A percentile compares a stretch with the other conserved stretches of the same genome.
Evolutionary conservation across 1,140 invertebrate species (phyloP).

Genomic region (Choristoneura fumiferana): DNA sequence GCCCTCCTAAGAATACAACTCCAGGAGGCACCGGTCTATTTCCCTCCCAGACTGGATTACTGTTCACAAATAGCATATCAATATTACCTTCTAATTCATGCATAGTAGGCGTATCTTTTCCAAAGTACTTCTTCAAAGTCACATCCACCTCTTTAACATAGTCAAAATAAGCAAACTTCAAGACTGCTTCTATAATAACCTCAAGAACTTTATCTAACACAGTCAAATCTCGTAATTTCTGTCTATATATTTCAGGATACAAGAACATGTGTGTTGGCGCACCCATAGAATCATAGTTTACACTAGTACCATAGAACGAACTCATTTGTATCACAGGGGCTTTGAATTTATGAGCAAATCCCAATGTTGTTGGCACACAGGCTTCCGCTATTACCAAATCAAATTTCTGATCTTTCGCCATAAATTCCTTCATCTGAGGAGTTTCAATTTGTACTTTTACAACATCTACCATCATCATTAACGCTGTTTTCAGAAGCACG

Average conservation of each 20-base stretch:
- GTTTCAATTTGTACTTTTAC: slow-evolving; percentile 27
- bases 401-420: slow-evolving; percentile 32
- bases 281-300: slow-evolving; percentile 30
- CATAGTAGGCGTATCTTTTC: slow-evolving; percentile 37
- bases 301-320: slow-evolving; percentile 33
- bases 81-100: slow-evolving; percentile 37
- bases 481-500: background rate
- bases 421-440: slow-evolving; percentile 32
- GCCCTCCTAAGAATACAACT: slow-evolving; percentile 80
- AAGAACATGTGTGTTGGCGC: slow-evolving; percentile 36
- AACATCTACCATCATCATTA: slow-evolving; percentile 13
- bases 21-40: slow-evolving; percentile 75
- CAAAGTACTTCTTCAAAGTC: slow-evolving; percentile 31
- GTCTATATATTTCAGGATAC: slow-evolving; percentile 29
- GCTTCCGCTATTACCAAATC: slow-evolving; percentile 45
- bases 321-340: slow-evolving; percentile 43
- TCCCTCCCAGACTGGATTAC: slow-evolving; percentile 74
- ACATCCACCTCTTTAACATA: slow-evolving; percentile 21
- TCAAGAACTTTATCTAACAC: slow-evolving; percentile 34
- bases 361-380: slow-evolving; percentile 26
- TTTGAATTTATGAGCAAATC: slow-evolving; percentile 38
- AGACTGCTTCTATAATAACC: slow-evolving; percentile 22
- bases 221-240: slow-evolving; percentile 30
- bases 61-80: slow-evolving; percentile 78
- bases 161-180: slow-evolving; percentile 17